Conservation (phyloP, 1,140 invertebrate species). For the Pinna nobilis region DNA sequence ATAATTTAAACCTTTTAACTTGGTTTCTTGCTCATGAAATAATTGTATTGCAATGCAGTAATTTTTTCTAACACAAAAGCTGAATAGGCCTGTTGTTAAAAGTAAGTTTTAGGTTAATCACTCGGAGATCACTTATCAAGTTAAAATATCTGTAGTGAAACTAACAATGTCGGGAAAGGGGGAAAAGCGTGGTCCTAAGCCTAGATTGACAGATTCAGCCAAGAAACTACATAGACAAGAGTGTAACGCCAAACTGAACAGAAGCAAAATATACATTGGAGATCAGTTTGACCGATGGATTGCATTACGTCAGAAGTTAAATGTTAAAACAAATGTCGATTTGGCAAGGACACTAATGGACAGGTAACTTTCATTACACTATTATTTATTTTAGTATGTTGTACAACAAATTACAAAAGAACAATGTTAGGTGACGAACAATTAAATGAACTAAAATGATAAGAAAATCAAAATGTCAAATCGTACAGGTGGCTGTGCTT, state of each 20-base stretch:
- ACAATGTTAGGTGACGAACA: too few relatives aligned
- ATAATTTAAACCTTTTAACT: too few relatives aligned
- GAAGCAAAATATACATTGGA: constrained; percentile 9
- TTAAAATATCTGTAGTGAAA: background rate
- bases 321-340: background rate
- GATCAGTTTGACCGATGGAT: constrained; percentile 11
- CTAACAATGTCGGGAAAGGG: background rate
- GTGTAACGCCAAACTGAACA: constrained; percentile 6
- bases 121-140: background rate
- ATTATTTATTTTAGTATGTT: too few relatives aligned
- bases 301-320: background rate
- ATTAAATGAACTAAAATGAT: too few relatives aligned
- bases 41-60: background rate
- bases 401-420: too few relatives aligned
- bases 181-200: background rate
- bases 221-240: constrained; percentile 6
- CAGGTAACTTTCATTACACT: too few relatives aligned
- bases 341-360: constrained; percentile 9
- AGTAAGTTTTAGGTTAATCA: background rate
- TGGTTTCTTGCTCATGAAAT: too few relatives aligned
- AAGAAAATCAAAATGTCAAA: too few relatives aligned
- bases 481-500: too few relatives aligned
- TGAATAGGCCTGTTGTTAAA: too few relatives aligned
- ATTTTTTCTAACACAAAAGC: too few relatives aligned
- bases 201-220: constrained; percentile 1